A percentile compares a stretch with the other conserved stretches of the same genome.
Conservation (phyloP, 2,113 vertebrate species). For the Eretmochelys imbricata region DNA sequence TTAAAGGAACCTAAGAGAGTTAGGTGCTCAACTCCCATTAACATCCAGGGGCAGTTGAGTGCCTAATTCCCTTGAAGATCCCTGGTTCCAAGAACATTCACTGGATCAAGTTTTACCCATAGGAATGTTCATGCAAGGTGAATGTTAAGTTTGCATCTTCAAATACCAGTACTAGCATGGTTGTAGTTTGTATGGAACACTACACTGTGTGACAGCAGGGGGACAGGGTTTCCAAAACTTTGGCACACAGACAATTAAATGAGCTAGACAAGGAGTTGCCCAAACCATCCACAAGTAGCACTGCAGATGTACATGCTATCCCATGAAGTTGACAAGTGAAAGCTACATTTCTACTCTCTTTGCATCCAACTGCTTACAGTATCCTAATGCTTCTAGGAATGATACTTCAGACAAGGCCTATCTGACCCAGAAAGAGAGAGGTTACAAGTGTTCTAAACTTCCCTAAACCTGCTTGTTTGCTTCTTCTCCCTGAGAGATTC, state of each 20-base stretch:
- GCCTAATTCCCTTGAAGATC: neutral
- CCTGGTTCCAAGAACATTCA: neutral
- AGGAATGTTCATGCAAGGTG: neutral
- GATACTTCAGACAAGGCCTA: neutral
- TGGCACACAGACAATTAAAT: neutral
- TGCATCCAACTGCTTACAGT: neutral
- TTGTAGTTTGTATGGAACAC: rapidly evolving
- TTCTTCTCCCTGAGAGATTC: neutral
- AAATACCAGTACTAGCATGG: neutral
- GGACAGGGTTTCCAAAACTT: neutral
- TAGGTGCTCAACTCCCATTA: neutral
- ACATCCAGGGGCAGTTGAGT: neutral
- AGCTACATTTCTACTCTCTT: neutral
- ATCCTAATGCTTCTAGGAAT: neutral
- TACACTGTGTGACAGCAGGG: neutral
- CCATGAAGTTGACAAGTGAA: neutral
- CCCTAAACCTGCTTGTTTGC: neutral
- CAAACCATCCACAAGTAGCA: neutral
- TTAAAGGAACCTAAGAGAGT: neutral
- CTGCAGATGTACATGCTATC: rapidly evolving
- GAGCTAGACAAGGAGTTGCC: neutral
- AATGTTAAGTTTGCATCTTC: neutral
- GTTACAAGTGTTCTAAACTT: neutral
- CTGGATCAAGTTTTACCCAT: neutral
- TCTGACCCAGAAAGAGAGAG: neutral